Evolutionary conservation across 2,797 vertebrate species (phyloP).

Genomic region (Platyrinchus mystaceus): DNA sequence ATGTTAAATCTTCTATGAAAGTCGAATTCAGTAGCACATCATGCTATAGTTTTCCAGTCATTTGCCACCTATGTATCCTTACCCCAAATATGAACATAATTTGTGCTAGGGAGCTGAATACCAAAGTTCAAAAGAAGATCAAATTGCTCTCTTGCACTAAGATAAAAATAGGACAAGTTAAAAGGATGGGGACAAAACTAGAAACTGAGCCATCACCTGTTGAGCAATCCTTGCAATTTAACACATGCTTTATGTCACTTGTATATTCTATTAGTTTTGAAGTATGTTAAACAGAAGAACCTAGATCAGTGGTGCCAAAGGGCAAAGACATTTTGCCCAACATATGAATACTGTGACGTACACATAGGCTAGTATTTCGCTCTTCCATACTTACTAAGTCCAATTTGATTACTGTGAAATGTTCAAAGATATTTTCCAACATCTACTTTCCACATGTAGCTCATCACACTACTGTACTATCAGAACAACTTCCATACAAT

Average conservation of each 20-base stretch:
- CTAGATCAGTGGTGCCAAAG: neutral
- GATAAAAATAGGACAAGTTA: constrained; percentile 20
- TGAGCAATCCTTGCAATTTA: neutral
- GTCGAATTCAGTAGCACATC: neutral
- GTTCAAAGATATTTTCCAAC: neutral
- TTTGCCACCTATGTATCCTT: neutral
- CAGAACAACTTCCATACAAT: neutral
- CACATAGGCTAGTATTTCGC: neutral
- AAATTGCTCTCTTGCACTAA: neutral
- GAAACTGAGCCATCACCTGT: constrained; percentile 9
- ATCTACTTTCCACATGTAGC: neutral
- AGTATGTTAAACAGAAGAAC: neutral
- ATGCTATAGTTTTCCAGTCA: neutral
- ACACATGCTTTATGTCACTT: neutral
- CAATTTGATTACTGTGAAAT: neutral
- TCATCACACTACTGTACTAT: neutral
- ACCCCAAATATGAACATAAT: neutral
- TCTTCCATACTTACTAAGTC: neutral
- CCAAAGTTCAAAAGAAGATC: constrained; percentile 32
- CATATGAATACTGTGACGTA: neutral
- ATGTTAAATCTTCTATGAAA: neutral
- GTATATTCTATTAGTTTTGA: neutral
- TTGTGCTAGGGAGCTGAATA: constrained; percentile 10
- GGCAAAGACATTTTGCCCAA: neutral
- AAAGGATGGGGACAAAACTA: constrained; percentile 30